A percentile compares a stretch with the other conserved stretches of the same genome.
These are phyloP conservation scores for Drosophila triauraria DNA, from an alignment of 1,140 invertebrate genomes.

Conservation along the genomic window DNA sequence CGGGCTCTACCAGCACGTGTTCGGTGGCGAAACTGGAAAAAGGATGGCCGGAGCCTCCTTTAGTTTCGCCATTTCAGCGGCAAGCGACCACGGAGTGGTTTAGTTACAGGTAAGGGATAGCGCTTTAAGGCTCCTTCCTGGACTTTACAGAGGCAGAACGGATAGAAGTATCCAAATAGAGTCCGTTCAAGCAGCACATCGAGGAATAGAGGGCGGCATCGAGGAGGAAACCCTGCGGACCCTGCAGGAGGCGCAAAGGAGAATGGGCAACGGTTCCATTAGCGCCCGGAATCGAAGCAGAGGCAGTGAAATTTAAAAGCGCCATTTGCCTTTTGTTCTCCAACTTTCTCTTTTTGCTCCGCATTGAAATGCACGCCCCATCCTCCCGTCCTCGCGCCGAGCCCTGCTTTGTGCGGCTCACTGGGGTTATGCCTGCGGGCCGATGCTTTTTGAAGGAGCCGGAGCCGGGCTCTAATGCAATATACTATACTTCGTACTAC, in stretches of 20 bases:
- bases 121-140: neutral
- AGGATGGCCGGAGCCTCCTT: neutral
- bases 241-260: neutral
- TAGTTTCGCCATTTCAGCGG: neutral
- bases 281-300: conserved; percentile 41
- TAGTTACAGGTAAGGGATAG: neutral
- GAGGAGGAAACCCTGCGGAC: neutral
- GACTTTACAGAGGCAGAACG: neutral
- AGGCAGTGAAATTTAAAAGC: conserved; percentile 44
- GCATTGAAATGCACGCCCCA: conserved; percentile 37
- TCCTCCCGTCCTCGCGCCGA: neutral
- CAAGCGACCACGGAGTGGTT: neutral
- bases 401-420: conserved; percentile 21
- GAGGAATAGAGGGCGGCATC: too few relatives aligned
- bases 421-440: conserved; percentile 42
- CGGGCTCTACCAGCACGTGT: conserved; percentile 7
- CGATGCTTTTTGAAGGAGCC: conserved; percentile 35
- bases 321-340: conserved; percentile 49
- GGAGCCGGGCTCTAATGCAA: conserved; percentile 43
- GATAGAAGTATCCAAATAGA: neutral
- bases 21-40: conserved; percentile 6
- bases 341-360: conserved; percentile 52
- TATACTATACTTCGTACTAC: conserved; percentile 16
- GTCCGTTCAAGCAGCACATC: conserved; percentile 7
- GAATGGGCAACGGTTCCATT: conserved; percentile 33